Conservation (phyloP, 2,888 invertebrate genomes). For the Cataglyphis livida region DNA sequence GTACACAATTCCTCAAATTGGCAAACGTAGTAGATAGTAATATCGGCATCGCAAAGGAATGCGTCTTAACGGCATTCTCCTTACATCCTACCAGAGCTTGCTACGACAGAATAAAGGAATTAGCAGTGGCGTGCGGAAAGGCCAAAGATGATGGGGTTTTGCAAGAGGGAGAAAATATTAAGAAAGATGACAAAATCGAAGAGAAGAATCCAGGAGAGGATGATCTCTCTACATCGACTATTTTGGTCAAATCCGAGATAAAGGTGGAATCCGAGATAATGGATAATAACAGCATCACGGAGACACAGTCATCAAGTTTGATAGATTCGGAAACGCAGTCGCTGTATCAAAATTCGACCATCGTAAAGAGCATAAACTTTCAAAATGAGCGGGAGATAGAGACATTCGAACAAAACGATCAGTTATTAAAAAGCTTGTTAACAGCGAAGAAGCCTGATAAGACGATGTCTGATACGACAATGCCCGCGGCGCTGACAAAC, state of each 20-base stretch:
- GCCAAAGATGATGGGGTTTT: slow-evolving; percentile 82
- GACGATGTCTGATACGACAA: background rate
- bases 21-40: slow-evolving; percentile 88
- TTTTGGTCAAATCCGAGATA: background rate
- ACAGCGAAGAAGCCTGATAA: slow-evolving; percentile 72
- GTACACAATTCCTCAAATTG: slow-evolving; percentile 88
- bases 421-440: slow-evolving; percentile 78
- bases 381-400: slow-evolving; percentile 72
- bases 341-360: slow-evolving; percentile 13
- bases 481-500: slow-evolving; percentile 5
- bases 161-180: background rate
- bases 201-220: slow-evolving; percentile 31
- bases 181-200: slow-evolving; percentile 18
- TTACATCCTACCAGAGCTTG: slow-evolving; percentile 89
- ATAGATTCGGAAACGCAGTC: background rate
- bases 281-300: slow-evolving; percentile 29
- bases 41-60: slow-evolving; percentile 89
- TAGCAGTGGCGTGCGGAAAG: slow-evolving; percentile 86
- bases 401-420: slow-evolving; percentile 76
- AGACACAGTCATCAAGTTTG: slow-evolving; percentile 30
- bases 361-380: slow-evolving; percentile 66
- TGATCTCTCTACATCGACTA: slow-evolving; percentile 20
- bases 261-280: slow-evolving; percentile 25
- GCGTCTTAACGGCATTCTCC: slow-evolving; percentile 91
- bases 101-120: slow-evolving; percentile 87